phyloP scores from a whole-genome alignment of 2,888 invertebrate species.

The Silvanus unidentatus region DNA sequence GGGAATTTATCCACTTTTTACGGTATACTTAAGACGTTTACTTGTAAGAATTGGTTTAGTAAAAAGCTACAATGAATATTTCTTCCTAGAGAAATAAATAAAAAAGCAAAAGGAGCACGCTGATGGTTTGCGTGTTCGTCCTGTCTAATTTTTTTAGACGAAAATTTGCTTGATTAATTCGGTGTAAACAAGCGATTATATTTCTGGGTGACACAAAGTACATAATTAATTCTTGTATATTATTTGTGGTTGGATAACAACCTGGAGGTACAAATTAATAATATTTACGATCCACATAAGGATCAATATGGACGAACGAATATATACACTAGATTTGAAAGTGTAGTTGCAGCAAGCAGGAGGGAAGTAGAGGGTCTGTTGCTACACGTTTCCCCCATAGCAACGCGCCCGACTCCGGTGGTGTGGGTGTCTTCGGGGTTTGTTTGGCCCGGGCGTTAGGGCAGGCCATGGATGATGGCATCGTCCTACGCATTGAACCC shows the following conservation, averaged over 20 bases:
- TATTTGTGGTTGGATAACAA: not conserved
- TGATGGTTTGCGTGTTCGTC: no score
- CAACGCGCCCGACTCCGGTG: constrained; percentile 28
- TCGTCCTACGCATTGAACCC: constrained; percentile 31
- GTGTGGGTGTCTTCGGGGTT: constrained; percentile 29
- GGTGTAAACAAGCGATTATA: no score
- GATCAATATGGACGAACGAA: constrained; percentile 5
- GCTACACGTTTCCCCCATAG: constrained; percentile 35
- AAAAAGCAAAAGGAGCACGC: no score
- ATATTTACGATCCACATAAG: not conserved
- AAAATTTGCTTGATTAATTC: no score
- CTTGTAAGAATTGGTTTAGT: not conserved
- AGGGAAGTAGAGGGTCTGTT: constrained; percentile 27
- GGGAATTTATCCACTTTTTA: constrained; percentile 1
- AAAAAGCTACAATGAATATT: no score
- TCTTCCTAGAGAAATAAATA: no score
- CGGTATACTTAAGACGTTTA: not conserved
- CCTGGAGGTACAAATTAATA: constrained; percentile 2
- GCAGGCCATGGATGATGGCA: constrained; percentile 34
- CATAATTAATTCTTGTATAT: not conserved
- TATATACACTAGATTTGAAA: constrained; percentile 9
- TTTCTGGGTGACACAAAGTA: not conserved
- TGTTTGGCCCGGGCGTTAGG: constrained; percentile 40
- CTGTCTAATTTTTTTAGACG: no score
- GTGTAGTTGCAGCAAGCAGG: constrained; percentile 12